These are phyloP conservation scores for Corythoichthys haematopterus DNA, from an alignment of 2,113 vertebrate species.

Conservation along the genomic window DNA sequence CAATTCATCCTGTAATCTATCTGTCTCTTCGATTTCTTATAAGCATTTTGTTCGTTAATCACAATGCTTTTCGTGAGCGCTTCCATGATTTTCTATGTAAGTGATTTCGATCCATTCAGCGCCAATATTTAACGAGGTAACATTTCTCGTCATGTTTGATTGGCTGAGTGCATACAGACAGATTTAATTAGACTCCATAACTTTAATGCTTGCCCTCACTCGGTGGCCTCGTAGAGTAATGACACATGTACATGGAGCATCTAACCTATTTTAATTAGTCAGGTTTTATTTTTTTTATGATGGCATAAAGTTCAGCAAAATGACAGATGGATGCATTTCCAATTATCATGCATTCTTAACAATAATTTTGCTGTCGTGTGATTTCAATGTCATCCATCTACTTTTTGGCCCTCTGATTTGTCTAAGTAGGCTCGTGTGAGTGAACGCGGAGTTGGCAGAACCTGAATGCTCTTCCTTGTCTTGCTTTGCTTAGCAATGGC, in stretches of 20 bases:
- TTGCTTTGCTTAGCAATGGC: constrained; percentile 45
- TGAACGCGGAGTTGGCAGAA: constrained; percentile 52
- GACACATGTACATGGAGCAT: constrained; percentile 75
- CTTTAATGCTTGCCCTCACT: constrained; percentile 46
- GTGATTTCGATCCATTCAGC: constrained; percentile 27
- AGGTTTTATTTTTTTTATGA: constrained; percentile 51
- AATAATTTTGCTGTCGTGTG: constrained; percentile 60
- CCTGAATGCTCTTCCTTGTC: constrained; percentile 69
- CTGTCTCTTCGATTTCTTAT: constrained; percentile 4
- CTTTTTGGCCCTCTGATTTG: constrained; percentile 46
- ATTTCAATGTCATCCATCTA: constrained; percentile 42
- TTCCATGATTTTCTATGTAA: not conserved
- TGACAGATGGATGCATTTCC: constrained; percentile 74
- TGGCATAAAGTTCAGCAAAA: constrained; percentile 70
- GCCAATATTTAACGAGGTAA: constrained; percentile 70
- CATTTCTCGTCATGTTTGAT: constrained; percentile 72
- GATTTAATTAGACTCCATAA: constrained; percentile 68
- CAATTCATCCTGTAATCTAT: not conserved
- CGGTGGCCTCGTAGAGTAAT: constrained; percentile 62
- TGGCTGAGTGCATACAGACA: constrained; percentile 63
- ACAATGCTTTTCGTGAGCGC: not conserved
- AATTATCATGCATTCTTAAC: constrained; percentile 63
- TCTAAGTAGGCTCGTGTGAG: constrained; percentile 56
- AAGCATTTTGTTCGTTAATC: not conserved
- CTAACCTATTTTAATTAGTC: constrained; percentile 75